Base-by-base conservation (phyloP, 2,888 invertebrate species). In the Torymus aiolomorphi region DNA sequence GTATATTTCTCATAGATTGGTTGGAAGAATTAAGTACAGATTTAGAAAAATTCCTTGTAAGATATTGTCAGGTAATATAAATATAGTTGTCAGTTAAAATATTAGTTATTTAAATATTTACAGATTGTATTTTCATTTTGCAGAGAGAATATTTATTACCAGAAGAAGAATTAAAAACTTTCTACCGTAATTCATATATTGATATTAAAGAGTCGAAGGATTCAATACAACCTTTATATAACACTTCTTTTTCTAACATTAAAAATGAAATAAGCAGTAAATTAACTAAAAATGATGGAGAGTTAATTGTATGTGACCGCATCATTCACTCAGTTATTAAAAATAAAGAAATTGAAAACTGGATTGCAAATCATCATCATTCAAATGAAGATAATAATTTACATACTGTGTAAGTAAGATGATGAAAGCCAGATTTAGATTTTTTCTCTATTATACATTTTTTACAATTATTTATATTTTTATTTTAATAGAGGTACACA, bases 1-100 rank as follows among this genome's bases (percentile, higher is more conserved):
- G 92, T 82, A 85, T 93, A 62, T 92, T 93, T 83, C 87, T 91
- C 66, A 78, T 80, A 14, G 77, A 67, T 75, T 87, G 87, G 88
- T 42, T 80, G 51, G 83, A 84, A 42, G 82, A 83, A 20, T 74
- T 84, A 57, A 85, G 72, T 24, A 78, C 69, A 8, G 84, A 82
- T 51, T 72, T 85, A 54, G 76, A 83, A 79, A 81, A 72, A 18
- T 87, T 87, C 82, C 78, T 86, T 1, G 77, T 57, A 49, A 83
- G 80, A 42, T 82, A 80, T 51, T 83, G 73, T 75, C 76, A 81
- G 83, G 84, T 84, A 80, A 61, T 24, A 16, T 51, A 70, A 52
- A 63, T 73, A 3, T 42, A 24, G 20, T 11, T 63, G 2, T 52
- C 20, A 54, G 20, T 71, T 24, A 24, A 13, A 59, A 49, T 18